Conservation (phyloP, 2,113 vertebrate genomes). For the Benitochromis conjunctus region DNA sequence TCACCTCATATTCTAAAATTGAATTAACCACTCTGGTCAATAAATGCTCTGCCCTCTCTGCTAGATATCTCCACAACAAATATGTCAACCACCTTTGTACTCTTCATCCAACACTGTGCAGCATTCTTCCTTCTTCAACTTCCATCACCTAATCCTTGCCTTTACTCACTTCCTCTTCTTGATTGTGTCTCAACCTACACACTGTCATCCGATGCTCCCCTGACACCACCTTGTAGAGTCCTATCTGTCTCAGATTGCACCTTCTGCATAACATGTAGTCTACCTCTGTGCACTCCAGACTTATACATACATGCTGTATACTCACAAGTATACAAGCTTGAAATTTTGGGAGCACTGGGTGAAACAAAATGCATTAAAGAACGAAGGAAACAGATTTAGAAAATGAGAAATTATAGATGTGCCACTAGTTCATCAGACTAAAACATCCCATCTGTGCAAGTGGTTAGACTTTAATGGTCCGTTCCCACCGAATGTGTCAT, state of each 20-base stretch:
- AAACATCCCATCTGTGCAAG: background rate
- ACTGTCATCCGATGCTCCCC: background rate
- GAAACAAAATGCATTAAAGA: background rate
- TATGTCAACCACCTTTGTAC: background rate
- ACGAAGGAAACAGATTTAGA: background rate
- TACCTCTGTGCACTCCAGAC: background rate
- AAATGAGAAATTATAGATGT: background rate
- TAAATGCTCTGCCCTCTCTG: background rate
- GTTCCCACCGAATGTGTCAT: background rate
- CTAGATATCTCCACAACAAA: background rate
- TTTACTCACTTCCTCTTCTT: background rate
- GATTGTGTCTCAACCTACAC: background rate
- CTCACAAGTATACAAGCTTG: background rate
- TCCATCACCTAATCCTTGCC: background rate
- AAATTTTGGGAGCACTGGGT: background rate
- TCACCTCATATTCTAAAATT: background rate
- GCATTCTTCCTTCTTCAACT: background rate
- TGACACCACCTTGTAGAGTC: background rate
- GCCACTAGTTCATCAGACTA: background rate
- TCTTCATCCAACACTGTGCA: background rate
- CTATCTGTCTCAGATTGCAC: background rate
- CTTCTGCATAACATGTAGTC: background rate
- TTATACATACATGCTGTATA: background rate
- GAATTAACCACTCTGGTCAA: background rate
- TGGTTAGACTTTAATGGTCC: background rate